Conservation (phyloP, 2,888 invertebrate genomes). For the Amphipyra berbera region DNA sequence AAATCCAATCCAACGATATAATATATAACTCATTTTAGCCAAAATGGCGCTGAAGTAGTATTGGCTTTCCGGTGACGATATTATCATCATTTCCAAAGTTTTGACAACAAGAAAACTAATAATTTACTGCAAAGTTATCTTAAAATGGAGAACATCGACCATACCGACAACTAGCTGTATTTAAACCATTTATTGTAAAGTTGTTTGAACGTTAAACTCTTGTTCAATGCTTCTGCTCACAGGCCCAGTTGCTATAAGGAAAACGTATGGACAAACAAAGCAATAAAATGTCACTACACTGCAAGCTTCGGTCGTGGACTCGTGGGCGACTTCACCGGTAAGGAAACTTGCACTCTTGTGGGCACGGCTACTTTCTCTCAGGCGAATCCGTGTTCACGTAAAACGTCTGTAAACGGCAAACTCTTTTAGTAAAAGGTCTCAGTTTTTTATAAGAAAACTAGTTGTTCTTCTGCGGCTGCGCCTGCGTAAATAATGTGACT, state of each 20-base stretch:
- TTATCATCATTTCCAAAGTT: too few species aligned
- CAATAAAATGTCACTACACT: slow-evolving; percentile 34
- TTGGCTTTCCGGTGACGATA: too few species aligned
- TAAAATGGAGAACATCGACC: too few species aligned
- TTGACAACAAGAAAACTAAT: too few species aligned
- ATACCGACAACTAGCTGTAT: background rate
- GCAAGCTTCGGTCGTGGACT: slow-evolving; percentile 10
- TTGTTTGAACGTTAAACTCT: background rate
- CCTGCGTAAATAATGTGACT: too few species aligned
- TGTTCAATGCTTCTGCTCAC: background rate
- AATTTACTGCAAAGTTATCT: too few species aligned
- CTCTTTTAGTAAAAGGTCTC: background rate
- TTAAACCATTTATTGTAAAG: background rate
- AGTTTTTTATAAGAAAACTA: background rate
- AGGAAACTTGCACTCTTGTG: slow-evolving; percentile 37
- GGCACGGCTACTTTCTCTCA: slow-evolving; percentile 44
- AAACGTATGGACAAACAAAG: slow-evolving; percentile 44
- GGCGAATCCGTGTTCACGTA: slow-evolving; percentile 17
- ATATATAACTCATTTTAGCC: too few species aligned
- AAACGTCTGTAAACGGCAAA: slow-evolving; percentile 27
- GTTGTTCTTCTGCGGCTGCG: too few species aligned
- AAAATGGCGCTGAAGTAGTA: too few species aligned
- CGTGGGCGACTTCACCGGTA: slow-evolving; percentile 28
- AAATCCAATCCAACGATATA: too few species aligned
- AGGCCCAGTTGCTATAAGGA: slow-evolving; percentile 31